These are phyloP conservation scores for Oreochromis grahami DNA, from an alignment of 2,797 vertebrate genomes.

Conservation along the genomic window DNA sequence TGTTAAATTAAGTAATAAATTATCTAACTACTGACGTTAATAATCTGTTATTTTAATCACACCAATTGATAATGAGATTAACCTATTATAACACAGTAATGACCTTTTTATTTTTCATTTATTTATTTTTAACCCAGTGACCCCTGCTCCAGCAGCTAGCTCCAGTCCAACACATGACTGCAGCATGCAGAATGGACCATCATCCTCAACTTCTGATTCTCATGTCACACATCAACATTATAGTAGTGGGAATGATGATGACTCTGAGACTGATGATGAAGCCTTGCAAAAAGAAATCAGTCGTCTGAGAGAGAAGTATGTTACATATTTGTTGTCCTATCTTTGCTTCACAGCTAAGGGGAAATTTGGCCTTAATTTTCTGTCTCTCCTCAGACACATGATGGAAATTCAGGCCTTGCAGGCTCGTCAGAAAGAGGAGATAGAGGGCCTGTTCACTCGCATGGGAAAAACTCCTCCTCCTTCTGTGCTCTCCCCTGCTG, in stretches of 20 bases:
- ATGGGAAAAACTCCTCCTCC: slow-evolving; percentile 85
- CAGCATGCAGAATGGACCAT: slow-evolving; percentile 49
- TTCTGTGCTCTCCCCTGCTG: slow-evolving; percentile 83
- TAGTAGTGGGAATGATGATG: slow-evolving; percentile 93
- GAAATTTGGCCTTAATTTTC: not conserved
- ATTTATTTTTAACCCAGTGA: slow-evolving; percentile 64
- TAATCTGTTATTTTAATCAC: not conserved
- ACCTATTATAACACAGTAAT: not conserved
- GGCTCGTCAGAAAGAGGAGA: slow-evolving; percentile 90
- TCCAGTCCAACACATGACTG: slow-evolving; percentile 18
- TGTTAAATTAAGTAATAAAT: not conserved
- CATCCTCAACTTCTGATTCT: slow-evolving; percentile 59
- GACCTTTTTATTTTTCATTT: not conserved
- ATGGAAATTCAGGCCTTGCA: slow-evolving; percentile 91
- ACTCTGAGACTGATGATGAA: slow-evolving; percentile 89
- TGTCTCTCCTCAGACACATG: slow-evolving; percentile 80
- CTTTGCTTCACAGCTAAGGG: not conserved
- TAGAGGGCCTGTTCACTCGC: slow-evolving; percentile 83
- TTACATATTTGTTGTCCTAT: not conserved
- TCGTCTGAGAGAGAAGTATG: slow-evolving; percentile 88
- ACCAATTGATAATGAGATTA: not conserved
- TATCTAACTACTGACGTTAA: not conserved
- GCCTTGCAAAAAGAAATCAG: slow-evolving; percentile 87
- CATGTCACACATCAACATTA: slow-evolving; percentile 78
- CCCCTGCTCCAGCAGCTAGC: slow-evolving; percentile 34